These are phyloP conservation scores for Drepana falcataria DNA, from an alignment of 2,888 invertebrate species.

Conservation along the genomic window DNA sequence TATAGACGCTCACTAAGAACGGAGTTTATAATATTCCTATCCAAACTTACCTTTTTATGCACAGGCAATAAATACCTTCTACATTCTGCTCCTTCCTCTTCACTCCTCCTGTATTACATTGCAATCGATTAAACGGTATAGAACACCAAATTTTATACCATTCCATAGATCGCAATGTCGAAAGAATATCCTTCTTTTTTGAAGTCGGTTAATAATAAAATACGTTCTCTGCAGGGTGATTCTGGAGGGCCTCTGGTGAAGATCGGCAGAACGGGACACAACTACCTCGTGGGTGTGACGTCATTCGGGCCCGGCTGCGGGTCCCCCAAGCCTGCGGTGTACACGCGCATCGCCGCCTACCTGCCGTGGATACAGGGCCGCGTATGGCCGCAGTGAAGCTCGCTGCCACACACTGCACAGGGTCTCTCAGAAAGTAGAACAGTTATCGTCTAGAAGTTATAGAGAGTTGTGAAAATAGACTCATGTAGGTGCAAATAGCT, in stretches of 20 bases:
- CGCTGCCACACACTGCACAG: neutral
- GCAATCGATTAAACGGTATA: too few relatives aligned
- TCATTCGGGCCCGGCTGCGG: slow-evolving; percentile 72
- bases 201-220: slow-evolving; percentile 1
- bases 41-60: too few relatives aligned
- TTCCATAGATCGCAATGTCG: too few relatives aligned
- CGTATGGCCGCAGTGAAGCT: slow-evolving; percentile 45
- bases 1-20: too few relatives aligned
- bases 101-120: too few relatives aligned
- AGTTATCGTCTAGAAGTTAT: too few relatives aligned
- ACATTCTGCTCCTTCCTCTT: too few relatives aligned
- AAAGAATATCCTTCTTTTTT: neutral
- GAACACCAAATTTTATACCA: too few relatives aligned
- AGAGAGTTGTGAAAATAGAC: too few relatives aligned
- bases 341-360: slow-evolving; percentile 58
- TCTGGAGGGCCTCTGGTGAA: slow-evolving; percentile 67
- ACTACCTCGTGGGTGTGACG: slow-evolving; percentile 61
- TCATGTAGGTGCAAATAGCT: too few relatives aligned
- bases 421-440: neutral
- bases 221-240: slow-evolving; percentile 49
- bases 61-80: too few relatives aligned
- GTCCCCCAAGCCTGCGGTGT: slow-evolving; percentile 59
- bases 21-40: too few relatives aligned
- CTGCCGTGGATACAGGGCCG: slow-evolving; percentile 62
- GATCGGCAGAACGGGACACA: slow-evolving; percentile 31